Base-by-base conservation (phyloP, 2,797 vertebrate species). In the Nannoperca australis region DNA sequence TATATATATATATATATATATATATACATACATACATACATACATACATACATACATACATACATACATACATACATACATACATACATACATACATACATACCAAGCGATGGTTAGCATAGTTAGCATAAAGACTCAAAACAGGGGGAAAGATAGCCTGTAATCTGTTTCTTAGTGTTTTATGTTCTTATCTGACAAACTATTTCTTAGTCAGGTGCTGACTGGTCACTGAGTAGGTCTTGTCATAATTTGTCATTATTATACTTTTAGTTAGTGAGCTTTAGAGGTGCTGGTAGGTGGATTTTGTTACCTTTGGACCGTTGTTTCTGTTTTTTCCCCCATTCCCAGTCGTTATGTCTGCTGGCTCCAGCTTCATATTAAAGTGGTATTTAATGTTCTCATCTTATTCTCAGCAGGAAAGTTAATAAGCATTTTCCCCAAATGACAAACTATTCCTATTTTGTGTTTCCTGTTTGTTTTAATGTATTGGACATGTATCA, bases 381-480 rank as follows among this genome's bases (percentile, higher is more conserved):
- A 20, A 30, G 18, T n/a, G 27, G 47, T 11, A 42, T 56, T 0
- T 36, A 0, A 49, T 36, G 10, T 38, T 20, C 22, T 36, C n/a
- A n/a, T 44, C 38, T 55, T 20, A 47, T n/a, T 36, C 27, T 22
- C 18, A n/a, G 22, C 38, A 54, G 20, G 40, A 32, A 17, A 32
- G 0, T 3, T 36, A 22, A 20, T 34, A 12, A 32, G 6, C 15
- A 2, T 18, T 49, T 49, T n/a, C 30, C 56, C 44, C 24, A 70
- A 47, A 49, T 70, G 30, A 40, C 2, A 0, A n/a, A 42, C 30
- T 55, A 20, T 63, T 32, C 24, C 22, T 32, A n/a, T 36, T 27
- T 66, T 53, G 10, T 65, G 59, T 24, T 53, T 72, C 54, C 9
- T 44, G 67, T 58, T 1, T 34, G 27, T 61, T 74, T 67, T 34